Percentiles rank a stretch among this genome's conserved stretches.
Evolutionary conservation across 2,797 vertebrate genomes (phyloP).

Genomic region (Lepilemur ruficaudatus): DNA sequence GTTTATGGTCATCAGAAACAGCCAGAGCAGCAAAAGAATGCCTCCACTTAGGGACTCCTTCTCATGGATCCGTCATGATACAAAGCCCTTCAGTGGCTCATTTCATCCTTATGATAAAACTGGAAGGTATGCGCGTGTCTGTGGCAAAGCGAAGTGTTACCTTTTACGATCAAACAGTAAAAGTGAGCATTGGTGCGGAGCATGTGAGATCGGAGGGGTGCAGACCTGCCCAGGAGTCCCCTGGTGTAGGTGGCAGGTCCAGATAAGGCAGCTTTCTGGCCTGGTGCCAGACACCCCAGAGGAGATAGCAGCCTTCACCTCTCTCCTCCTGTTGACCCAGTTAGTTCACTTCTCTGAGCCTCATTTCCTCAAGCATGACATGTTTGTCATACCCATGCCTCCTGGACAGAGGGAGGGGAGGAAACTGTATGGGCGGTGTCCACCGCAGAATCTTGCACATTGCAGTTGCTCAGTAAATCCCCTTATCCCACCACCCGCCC

Average conservation of each 20-base stretch:
- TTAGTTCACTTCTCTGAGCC: background rate
- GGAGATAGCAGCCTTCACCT: background rate
- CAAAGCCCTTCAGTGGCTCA: background rate
- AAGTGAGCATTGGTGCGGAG: background rate
- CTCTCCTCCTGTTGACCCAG: too few relatives aligned
- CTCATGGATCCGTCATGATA: background rate
- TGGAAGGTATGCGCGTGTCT: background rate
- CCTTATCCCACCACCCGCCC: background rate
- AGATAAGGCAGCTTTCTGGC: too few relatives aligned
- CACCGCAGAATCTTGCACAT: background rate
- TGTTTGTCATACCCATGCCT: background rate
- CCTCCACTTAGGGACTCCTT: background rate
- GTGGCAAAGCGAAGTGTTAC: background rate
- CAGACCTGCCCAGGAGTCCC: background rate
- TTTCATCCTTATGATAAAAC: background rate
- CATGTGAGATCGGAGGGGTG: background rate
- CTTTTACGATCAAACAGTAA: background rate
- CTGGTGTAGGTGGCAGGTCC: background rate
- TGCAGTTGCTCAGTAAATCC: background rate
- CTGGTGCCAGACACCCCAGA: background rate
- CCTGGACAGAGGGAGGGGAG: fast-evolving
- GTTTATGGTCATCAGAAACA: background rate
- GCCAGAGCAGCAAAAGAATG: background rate
- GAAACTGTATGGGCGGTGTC: fast-evolving
- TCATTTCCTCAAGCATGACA: background rate